A percentile compares a stretch with the other conserved stretches of the same genome.
Conservation (phyloP, 2,888 invertebrate genomes). For the Ecdyonurus torrentis region DNA sequence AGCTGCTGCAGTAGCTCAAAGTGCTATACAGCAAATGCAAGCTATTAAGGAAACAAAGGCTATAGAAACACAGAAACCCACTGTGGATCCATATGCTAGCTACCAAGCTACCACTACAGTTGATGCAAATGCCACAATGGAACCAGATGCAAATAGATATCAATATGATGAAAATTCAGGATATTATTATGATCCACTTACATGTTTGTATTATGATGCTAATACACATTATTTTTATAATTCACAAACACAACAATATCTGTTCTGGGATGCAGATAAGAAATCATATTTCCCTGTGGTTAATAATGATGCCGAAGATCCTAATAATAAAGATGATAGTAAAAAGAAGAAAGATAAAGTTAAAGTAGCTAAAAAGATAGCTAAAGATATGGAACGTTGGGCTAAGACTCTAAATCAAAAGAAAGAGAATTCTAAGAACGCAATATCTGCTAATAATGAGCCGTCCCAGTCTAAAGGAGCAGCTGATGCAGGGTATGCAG, state of each 20-base stretch:
- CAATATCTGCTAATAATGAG: conserved; percentile 4
- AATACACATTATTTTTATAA: conserved; percentile 95
- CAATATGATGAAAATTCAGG: conserved; percentile 90
- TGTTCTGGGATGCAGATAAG: conserved; percentile 74
- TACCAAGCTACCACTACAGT: background rate
- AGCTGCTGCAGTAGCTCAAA: conserved; percentile 77
- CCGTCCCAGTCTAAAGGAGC: conserved; percentile 41
- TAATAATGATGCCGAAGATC: conserved; percentile 17
- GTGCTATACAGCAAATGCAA: conserved; percentile 56
- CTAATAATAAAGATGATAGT: conserved; percentile 26
- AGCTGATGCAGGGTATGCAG: conserved; percentile 86
- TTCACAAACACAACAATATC: conserved; percentile 72
- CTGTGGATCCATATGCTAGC: background rate
- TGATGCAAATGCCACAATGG: conserved; percentile 17
- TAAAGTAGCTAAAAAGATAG: conserved; percentile 93
- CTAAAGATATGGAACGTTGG: conserved; percentile 91
- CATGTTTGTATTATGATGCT: conserved; percentile 92
- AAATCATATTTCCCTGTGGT: conserved; percentile 27
- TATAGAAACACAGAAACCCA: background rate
- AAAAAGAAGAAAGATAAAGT: conserved; percentile 72
- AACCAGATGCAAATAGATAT: conserved; percentile 79
- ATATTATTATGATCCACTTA: conserved; percentile 86
- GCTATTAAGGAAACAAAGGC: conserved; percentile 17
- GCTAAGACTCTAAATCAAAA: conserved; percentile 94
- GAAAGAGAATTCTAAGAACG: conserved; percentile 48